phyloP scores from a whole-genome alignment of 2,888 invertebrate species.

The Netelia fuscicornis region DNA sequence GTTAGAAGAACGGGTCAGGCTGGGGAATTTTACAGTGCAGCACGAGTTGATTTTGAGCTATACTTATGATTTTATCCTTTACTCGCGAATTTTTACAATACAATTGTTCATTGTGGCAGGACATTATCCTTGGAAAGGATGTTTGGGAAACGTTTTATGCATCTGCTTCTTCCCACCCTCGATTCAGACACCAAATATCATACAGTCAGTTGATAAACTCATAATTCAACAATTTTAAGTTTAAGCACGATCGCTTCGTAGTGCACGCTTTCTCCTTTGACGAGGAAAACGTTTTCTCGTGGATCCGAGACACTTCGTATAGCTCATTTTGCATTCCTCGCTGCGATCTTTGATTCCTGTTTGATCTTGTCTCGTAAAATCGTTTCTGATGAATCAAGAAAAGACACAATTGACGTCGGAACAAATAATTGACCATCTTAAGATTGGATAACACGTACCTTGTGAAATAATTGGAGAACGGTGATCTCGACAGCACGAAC shows the following conservation, averaged over 20 bases:
- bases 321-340: constrained; percentile 48
- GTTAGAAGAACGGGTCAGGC: constrained; percentile 92
- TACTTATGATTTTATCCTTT: constrained; percentile 88
- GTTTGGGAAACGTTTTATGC: neutral
- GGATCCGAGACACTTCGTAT: constrained; percentile 46
- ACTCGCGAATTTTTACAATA: constrained; percentile 3
- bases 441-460: constrained; percentile 39
- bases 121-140: constrained; percentile 18
- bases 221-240: constrained; percentile 5
- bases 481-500: constrained; percentile 45
- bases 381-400: constrained; percentile 27
- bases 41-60: constrained; percentile 96
- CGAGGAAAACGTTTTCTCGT: neutral
- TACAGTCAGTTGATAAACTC: neutral
- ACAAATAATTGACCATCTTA: neutral
- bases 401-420: neutral
- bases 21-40: constrained; percentile 93
- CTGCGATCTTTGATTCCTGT: constrained; percentile 17
- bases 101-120: neutral
- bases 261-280: constrained; percentile 27
- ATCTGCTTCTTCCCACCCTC: neutral
- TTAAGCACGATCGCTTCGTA: neutral
- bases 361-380: constrained; percentile 11
- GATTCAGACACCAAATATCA: neutral
- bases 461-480: constrained; percentile 53